phyloP scores from a whole-genome alignment of 2,113 vertebrate genomes.

The Ornithorhynchus anatinus region DNA sequence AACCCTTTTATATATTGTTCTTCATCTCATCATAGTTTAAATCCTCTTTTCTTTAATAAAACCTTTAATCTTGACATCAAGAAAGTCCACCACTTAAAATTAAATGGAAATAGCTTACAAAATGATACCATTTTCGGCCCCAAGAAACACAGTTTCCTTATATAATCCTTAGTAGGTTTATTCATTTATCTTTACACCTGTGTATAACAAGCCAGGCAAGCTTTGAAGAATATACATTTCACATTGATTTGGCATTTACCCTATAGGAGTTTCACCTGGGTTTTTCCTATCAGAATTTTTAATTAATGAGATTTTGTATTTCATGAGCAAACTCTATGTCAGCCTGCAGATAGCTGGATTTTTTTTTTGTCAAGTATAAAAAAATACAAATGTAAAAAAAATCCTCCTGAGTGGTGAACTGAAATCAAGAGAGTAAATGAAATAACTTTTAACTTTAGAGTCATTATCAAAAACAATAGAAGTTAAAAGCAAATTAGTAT shows the following conservation, averaged over 20 bases:
- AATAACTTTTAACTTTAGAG: neutral
- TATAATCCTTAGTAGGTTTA: neutral
- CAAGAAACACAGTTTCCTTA: neutral
- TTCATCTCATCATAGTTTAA: too few species aligned
- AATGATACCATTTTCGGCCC: neutral
- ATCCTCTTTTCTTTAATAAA: too few species aligned
- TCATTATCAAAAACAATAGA: neutral
- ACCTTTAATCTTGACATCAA: neutral
- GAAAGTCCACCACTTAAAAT: neutral
- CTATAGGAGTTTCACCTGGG: neutral
- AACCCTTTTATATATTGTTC: too few species aligned
- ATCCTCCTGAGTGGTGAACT: neutral
- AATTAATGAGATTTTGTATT: conserved; percentile 16
- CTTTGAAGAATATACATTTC: neutral
- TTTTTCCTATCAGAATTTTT: neutral
- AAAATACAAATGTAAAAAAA: neutral
- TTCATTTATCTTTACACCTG: neutral
- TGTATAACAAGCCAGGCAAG: neutral
- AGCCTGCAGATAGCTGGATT: neutral
- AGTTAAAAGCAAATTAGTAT: neutral
- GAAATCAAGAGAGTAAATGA: neutral
- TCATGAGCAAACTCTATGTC: neutral
- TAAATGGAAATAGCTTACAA: neutral
- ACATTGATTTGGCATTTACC: neutral
- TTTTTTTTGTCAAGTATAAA: neutral